phyloP scores from a whole-genome alignment of 2,888 invertebrate genomes.

The Leptopilina drosophilae region DNA sequence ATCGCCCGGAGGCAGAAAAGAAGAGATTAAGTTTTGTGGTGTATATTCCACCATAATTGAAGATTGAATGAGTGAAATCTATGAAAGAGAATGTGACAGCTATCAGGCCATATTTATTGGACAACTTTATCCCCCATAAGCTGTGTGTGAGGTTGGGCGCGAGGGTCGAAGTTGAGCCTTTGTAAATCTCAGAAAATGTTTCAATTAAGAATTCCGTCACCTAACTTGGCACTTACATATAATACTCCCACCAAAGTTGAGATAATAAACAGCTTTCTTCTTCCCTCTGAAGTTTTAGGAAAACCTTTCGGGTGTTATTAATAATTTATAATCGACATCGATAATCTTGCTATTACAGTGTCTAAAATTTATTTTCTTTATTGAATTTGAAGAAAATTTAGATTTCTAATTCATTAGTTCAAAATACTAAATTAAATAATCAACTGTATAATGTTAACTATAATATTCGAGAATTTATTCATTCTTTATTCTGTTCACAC shows the following conservation, averaged over 20 bases:
- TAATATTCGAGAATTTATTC: too few species aligned
- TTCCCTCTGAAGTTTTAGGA: slow-evolving; percentile 1
- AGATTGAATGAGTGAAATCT: not conserved
- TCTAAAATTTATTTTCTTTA: too few species aligned
- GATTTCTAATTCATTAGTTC: too few species aligned
- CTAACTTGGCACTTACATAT: slow-evolving; percentile 5
- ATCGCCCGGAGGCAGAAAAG: not conserved
- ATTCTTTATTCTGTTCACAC: too few species aligned
- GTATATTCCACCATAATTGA: not conserved
- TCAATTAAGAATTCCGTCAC: slow-evolving; percentile 41
- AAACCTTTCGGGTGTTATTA: not conserved
- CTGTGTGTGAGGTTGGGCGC: slow-evolving; percentile 38
- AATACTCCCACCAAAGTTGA: slow-evolving; percentile 39
- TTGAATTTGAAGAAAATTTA: too few species aligned
- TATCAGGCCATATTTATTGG: slow-evolving; percentile 53
- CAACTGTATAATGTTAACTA: too few species aligned
- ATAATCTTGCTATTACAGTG: too few species aligned
- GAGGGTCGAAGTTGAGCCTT: slow-evolving; percentile 39
- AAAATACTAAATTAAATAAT: too few species aligned
- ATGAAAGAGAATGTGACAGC: slow-evolving; percentile 9
- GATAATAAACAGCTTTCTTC: slow-evolving; percentile 47
- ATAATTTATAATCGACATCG: too few species aligned
- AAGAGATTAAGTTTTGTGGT: not conserved
- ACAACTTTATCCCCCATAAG: slow-evolving; percentile 54
- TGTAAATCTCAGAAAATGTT: slow-evolving; percentile 46